Percentiles rank a stretch among this genome's conserved stretches.
Evolutionary conservation across 2,797 vertebrate species (phyloP).

Genomic region (Lithobates pipiens): DNA sequence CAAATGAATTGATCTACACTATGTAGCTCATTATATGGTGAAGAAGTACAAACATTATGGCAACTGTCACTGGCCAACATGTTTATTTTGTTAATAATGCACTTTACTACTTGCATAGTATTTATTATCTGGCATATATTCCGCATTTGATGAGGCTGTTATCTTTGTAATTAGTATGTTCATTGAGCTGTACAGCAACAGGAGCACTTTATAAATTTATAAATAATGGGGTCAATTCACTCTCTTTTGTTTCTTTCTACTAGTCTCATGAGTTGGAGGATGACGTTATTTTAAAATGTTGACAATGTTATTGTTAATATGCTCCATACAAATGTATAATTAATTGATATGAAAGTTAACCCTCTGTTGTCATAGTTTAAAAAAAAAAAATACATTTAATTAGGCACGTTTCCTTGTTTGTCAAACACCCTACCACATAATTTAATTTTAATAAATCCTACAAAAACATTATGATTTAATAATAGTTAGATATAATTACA

Average conservation of each 20-base stretch:
- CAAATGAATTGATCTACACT: neutral
- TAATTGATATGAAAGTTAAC: too few relatives aligned
- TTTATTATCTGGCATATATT: conserved; percentile 49
- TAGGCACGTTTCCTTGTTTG: too few relatives aligned
- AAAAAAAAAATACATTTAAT: too few relatives aligned
- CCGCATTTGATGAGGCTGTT: conserved; percentile 56
- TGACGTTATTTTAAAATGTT: neutral
- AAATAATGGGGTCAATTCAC: conserved; percentile 53
- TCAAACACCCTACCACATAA: too few relatives aligned
- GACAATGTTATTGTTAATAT: too few relatives aligned
- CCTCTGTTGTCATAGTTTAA: too few relatives aligned
- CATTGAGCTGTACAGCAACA: conserved; percentile 55
- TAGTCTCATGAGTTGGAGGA: conserved; percentile 10
- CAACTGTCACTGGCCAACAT: conserved; percentile 51
- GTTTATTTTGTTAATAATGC: conserved; percentile 61
- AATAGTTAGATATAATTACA: too few relatives aligned
- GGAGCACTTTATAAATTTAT: conserved; percentile 55
- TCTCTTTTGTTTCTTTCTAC: conserved; percentile 28
- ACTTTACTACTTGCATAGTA: conserved; percentile 53
- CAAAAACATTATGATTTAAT: too few relatives aligned
- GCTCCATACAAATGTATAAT: too few relatives aligned
- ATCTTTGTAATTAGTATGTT: conserved; percentile 60
- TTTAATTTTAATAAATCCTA: too few relatives aligned
- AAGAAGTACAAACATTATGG: conserved; percentile 35
- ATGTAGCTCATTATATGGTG: conserved; percentile 29